These are phyloP conservation scores for Xestia rhomboidea DNA, from an alignment of 2,888 invertebrate species.

Conservation along the genomic window DNA sequence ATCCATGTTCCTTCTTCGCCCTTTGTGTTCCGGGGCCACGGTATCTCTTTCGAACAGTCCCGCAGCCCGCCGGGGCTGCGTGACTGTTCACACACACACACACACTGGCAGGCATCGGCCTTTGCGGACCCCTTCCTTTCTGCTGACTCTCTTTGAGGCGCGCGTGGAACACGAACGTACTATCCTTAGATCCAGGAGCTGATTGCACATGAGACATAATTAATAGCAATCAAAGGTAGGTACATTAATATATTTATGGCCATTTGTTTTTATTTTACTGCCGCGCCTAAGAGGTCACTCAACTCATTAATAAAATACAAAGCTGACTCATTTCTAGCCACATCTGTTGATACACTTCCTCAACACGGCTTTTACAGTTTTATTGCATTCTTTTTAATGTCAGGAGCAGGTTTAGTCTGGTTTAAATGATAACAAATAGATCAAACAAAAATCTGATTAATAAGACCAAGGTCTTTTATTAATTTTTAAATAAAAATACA, in stretches of 20 bases:
- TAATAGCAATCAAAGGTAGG: neutral
- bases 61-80: too few species aligned
- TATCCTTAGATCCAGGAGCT: too few species aligned
- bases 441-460: neutral
- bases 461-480: neutral
- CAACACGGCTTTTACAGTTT: neutral
- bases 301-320: conserved; percentile 12
- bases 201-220: neutral
- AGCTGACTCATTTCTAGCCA: conserved; percentile 23
- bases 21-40: too few species aligned
- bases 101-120: too few species aligned
- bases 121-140: too few species aligned
- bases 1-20: too few species aligned
- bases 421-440: neutral
- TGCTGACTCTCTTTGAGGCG: too few species aligned
- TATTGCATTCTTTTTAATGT: conserved; percentile 47
- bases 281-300: neutral
- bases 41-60: too few species aligned
- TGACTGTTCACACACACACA: too few species aligned
- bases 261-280: conserved; percentile 1
- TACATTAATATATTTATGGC: neutral
- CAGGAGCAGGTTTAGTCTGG: conserved; percentile 3
- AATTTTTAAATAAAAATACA: neutral
- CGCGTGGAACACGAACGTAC: too few species aligned
- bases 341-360: conserved; percentile 20